phyloP scores from a whole-genome alignment of 2,113 vertebrate genomes.

The Upupa epops region DNA sequence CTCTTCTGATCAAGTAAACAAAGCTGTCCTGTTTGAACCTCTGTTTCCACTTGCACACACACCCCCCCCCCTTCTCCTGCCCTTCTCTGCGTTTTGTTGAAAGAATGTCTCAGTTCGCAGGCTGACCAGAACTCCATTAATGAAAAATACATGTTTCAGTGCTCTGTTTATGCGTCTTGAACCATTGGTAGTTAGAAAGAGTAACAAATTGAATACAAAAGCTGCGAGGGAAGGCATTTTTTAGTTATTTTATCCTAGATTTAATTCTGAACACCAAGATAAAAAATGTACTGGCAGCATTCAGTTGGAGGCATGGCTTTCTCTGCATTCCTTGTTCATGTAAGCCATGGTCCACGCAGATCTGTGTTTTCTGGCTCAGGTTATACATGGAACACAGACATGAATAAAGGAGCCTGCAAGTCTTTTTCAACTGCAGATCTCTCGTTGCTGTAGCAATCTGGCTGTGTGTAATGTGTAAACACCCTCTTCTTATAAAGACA shows the following conservation, averaged over 20 bases:
- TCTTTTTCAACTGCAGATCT: background rate
- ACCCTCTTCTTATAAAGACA: background rate
- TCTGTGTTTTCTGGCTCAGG: background rate
- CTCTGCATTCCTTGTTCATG: background rate
- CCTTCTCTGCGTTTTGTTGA: background rate
- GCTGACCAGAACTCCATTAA: slow-evolving; percentile 67
- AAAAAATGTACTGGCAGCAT: background rate
- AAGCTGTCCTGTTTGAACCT: background rate
- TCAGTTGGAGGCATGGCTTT: background rate
- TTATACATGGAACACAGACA: background rate
- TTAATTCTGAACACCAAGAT: background rate
- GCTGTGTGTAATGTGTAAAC: background rate
- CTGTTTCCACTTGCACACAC: background rate
- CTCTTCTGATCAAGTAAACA: background rate
- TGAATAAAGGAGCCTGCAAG: background rate
- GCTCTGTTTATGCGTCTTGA: slow-evolving; percentile 59
- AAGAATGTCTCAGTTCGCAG: background rate
- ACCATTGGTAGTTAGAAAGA: slow-evolving; percentile 24
- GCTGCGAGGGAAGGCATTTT: background rate
- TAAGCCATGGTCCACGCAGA: background rate
- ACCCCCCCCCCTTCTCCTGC: background rate
- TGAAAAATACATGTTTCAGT: slow-evolving; percentile 55
- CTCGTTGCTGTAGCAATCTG: background rate
- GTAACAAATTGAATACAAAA: background rate
- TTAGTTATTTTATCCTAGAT: background rate